Evolutionary conservation across 1,140 invertebrate genomes (phyloP), one percentile per base, ranked within the genome.

Genomic region (Latrodectus geometricus): DNA sequence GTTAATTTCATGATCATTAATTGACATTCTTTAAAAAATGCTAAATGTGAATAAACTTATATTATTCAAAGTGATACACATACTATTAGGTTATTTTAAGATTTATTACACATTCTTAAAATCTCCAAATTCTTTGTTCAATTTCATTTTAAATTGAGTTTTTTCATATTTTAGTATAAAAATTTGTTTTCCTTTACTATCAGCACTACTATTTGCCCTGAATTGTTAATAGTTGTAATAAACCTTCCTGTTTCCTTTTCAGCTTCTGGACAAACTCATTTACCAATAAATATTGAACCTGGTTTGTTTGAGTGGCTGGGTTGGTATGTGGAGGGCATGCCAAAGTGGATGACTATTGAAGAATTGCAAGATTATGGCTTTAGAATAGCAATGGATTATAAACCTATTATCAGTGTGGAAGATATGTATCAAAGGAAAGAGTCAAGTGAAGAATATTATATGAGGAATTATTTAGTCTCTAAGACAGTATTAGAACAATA

Each of bases 271-370:
- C 23, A 81, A 70, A 88, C 91, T 12, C 88, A 92, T 56, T 88
- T 93, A 61, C 90, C 92, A 69, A 93, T 97, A n/a, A 93, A 93
- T 88, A 92, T 97, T 35, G 97, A 98, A 90, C 96, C 96, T 0
- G 96, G 95, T 0, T 90, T 98, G 20, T 98, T 98, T 91, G 97
- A 98, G 90, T 98, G 95, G 95, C 92, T 97, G 83, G 94, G 94
- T n/a, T 98, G 97, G 97, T 96, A 98, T 91, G 17, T 15, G n/a
- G 68, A 86, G 48, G 93, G 93, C 0, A 91, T 96, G 89, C 96
- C 96, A 15, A 93, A 93, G 21, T 98, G 95, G 94, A 94, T 98
- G 93, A 94, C 93, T 21, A 90, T 66, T 68, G 0, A 93, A 8
- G 96, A 97, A 90, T 91, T 97, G 7, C 91, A 91, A 4, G 92